Percentiles rank a stretch among this genome's conserved stretches.
These are phyloP conservation scores for Trogon surrucura DNA, from an alignment of 2,113 vertebrate genomes.

Conservation along the genomic window DNA sequence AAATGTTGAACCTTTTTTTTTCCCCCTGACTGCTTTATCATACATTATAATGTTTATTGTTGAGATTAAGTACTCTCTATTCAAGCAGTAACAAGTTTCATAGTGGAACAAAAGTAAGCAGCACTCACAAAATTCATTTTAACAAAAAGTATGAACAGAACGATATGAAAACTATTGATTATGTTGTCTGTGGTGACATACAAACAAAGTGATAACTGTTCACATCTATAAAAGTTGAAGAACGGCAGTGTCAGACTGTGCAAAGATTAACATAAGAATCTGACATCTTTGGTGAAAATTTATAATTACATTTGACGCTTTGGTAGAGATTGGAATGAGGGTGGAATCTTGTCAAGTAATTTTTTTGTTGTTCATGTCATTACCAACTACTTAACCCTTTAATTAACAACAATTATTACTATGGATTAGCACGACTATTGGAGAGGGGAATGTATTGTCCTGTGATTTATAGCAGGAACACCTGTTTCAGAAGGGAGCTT, in stretches of 20 bases:
- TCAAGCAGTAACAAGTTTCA: conserved; percentile 67
- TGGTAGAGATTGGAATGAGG: conserved; percentile 49
- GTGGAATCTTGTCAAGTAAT: conserved; percentile 37
- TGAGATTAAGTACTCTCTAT: conserved; percentile 64
- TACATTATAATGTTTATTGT: conserved; percentile 64
- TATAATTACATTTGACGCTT: conserved; percentile 71
- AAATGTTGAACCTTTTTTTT: not conserved
- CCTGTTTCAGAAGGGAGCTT: not conserved
- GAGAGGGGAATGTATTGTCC: not conserved
- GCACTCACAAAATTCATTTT: conserved; percentile 46
- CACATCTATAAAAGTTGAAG: conserved; percentile 46
- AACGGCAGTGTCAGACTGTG: conserved; percentile 62
- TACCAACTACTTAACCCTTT: conserved; percentile 54
- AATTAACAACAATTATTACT: not conserved
- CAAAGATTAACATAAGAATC: conserved; percentile 69
- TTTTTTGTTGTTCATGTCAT: conserved; percentile 31
- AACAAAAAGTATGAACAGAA: conserved; percentile 64
- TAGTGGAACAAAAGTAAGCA: conserved; percentile 60
- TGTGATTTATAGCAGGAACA: not conserved
- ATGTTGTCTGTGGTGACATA: conserved; percentile 74
- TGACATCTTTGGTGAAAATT: conserved; percentile 73
- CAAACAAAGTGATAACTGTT: conserved; percentile 74
- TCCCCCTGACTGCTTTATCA: conserved; percentile 28
- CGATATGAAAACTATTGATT: conserved; percentile 75
- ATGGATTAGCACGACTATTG: not conserved